phyloP scores from a whole-genome alignment of 2,888 invertebrate species.

The Melipona beecheii region DNA sequence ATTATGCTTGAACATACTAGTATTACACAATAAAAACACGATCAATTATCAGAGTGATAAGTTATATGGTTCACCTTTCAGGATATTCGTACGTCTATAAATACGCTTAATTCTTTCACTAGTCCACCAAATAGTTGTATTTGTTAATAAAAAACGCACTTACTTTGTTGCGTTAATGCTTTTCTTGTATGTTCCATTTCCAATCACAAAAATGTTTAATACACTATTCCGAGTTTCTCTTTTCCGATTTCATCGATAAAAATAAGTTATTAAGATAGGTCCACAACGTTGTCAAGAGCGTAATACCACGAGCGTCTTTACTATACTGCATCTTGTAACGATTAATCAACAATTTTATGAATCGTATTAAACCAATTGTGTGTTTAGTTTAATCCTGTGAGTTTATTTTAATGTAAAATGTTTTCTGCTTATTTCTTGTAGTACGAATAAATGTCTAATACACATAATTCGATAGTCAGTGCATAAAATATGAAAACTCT shows the following conservation, averaged over 20 bases:
- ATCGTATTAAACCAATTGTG: constrained; percentile 23
- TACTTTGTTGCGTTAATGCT: constrained; percentile 36
- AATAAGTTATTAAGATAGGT: constrained; percentile 43
- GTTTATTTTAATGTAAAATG: constrained; percentile 22
- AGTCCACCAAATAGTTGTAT: constrained; percentile 41
- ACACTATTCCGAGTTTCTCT: constrained; percentile 36
- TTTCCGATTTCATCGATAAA: constrained; percentile 45
- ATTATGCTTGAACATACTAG: not conserved
- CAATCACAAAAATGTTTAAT: constrained; percentile 49
- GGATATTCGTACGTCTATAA: constrained; percentile 46
- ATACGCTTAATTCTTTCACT: constrained; percentile 36
- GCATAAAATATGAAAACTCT: constrained; percentile 14
- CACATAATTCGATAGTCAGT: constrained; percentile 35
- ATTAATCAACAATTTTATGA: constrained; percentile 23
- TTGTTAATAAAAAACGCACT: constrained; percentile 52
- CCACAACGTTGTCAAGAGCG: constrained; percentile 37
- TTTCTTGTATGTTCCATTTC: constrained; percentile 33
- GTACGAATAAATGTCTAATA: constrained; percentile 26
- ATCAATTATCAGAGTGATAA: constrained; percentile 35
- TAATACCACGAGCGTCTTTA: constrained; percentile 46
- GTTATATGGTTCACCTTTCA: constrained; percentile 48
- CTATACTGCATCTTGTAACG: constrained; percentile 51
- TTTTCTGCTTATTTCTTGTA: constrained; percentile 25
- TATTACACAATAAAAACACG: constrained; percentile 16
- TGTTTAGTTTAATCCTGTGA: constrained; percentile 31